These are phyloP conservation scores for Dipodomys merriami DNA, from an alignment of 2,113 vertebrate genomes.

Conservation along the genomic window DNA sequence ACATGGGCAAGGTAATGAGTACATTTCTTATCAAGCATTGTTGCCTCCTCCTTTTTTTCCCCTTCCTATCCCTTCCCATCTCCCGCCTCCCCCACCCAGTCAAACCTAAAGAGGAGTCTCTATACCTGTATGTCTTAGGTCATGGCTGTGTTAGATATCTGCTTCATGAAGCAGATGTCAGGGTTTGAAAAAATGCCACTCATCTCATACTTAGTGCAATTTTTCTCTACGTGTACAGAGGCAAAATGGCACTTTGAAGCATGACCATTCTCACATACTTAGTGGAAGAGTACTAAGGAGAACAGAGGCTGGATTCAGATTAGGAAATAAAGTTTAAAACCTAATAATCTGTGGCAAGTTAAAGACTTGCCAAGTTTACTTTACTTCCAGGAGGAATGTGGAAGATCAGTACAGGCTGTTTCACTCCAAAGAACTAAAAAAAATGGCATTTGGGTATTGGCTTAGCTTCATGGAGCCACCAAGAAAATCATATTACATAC, in stretches of 20 bases:
- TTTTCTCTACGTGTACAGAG: background rate
- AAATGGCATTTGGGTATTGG: conserved; percentile 94
- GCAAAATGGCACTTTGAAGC: background rate
- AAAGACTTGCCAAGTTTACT: conserved; percentile 94
- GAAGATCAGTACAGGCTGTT: conserved; percentile 95
- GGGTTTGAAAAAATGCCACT: background rate
- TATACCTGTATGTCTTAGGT: background rate
- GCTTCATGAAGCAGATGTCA: background rate
- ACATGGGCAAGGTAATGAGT: too few species aligned
- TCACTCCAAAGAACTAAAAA: conserved; percentile 92
- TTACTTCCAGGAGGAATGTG: conserved; percentile 93
- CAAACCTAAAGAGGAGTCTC: background rate
- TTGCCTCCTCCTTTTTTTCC: too few species aligned
- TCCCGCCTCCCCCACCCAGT: background rate
- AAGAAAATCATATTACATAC: conserved; percentile 92
- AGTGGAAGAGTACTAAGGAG: background rate
- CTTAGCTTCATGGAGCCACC: conserved; percentile 90
- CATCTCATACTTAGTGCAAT: background rate
- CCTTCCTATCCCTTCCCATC: too few species aligned
- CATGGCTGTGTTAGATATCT: background rate
- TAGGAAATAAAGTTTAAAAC: conserved; percentile 46
- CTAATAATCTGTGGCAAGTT: conserved; percentile 92
- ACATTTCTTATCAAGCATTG: too few species aligned
- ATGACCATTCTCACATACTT: background rate
- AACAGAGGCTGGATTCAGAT: background rate